phyloP scores from a whole-genome alignment of 2,888 invertebrate species.

The Timema cristinae region DNA sequence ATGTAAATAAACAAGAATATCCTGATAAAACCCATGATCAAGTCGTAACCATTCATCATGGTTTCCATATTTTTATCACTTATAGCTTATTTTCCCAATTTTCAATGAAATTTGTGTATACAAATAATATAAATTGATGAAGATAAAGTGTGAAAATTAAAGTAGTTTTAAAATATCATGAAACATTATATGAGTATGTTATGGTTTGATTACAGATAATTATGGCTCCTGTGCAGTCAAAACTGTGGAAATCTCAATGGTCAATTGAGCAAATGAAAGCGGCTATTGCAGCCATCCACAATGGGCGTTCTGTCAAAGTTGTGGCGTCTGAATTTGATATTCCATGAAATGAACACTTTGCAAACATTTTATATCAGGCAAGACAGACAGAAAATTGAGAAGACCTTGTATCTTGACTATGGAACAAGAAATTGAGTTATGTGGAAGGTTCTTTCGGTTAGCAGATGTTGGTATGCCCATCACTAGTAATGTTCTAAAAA shows the following conservation, averaged over 20 bases:
- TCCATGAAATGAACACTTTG: not conserved
- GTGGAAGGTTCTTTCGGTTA: slow-evolving; percentile 11
- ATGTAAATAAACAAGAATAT: too few relatives aligned
- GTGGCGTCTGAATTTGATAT: slow-evolving; percentile 14
- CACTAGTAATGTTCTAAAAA: slow-evolving; percentile 8
- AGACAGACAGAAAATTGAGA: slow-evolving; percentile 7
- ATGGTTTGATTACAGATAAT: slow-evolving; percentile 5
- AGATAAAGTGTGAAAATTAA: too few relatives aligned
- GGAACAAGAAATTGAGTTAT: slow-evolving; percentile 6
- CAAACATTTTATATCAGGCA: not conserved
- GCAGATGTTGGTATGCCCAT: slow-evolving; percentile 15
- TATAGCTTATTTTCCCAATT: too few relatives aligned
- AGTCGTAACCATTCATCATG: too few relatives aligned
- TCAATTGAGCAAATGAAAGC: slow-evolving; percentile 6
- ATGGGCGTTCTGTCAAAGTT: slow-evolving; percentile 14
- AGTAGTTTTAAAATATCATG: too few relatives aligned
- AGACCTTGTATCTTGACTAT: slow-evolving; percentile 1
- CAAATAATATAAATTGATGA: too few relatives aligned
- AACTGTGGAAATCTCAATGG: slow-evolving; percentile 1
- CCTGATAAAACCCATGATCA: too few relatives aligned
- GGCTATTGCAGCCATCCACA: slow-evolving; percentile 2
- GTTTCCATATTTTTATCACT: too few relatives aligned
- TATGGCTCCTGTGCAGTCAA: slow-evolving; percentile 12
- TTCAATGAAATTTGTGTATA: too few relatives aligned
- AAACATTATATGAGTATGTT: not conserved